phyloP scores from a whole-genome alignment of 2,113 vertebrate genomes.

The Grus americana region DNA sequence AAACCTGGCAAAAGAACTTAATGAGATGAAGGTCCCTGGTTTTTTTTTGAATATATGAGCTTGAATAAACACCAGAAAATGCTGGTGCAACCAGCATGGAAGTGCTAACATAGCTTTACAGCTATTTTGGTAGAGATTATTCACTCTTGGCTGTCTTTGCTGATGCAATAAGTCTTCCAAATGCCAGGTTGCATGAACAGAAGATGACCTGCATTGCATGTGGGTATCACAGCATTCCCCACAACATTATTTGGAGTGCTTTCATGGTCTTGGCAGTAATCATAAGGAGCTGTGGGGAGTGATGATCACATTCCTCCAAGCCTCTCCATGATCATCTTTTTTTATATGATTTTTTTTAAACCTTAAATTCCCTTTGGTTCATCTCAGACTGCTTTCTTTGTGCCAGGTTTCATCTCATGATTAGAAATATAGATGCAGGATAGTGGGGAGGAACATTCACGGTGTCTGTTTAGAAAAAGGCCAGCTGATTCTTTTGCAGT shows the following conservation, averaged over 20 bases:
- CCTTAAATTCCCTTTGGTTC: not conserved
- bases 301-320: constrained; percentile 23
- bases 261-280: constrained; percentile 59
- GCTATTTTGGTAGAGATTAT: constrained; percentile 54
- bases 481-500: not conserved
- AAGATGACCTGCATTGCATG: constrained; percentile 62
- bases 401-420: not conserved
- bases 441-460: not conserved
- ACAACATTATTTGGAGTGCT: constrained; percentile 53
- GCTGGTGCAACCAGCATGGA: not conserved
- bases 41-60: not conserved
- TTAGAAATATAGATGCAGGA: not conserved
- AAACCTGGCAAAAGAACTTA: not conserved
- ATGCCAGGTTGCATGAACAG: constrained; percentile 57
- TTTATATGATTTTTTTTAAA: not conserved
- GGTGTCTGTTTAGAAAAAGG: not conserved
- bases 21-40: not conserved
- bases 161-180: constrained; percentile 56
- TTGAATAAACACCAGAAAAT: constrained; percentile 15
- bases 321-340: not conserved
- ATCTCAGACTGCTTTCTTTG: not conserved
- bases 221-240: constrained; percentile 61
- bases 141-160: constrained; percentile 47
- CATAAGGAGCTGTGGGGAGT: constrained; percentile 22
- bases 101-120: constrained; percentile 32